Conservation (phyloP, 2,113 vertebrate genomes). For the Hippocampus zosterae region DNA sequence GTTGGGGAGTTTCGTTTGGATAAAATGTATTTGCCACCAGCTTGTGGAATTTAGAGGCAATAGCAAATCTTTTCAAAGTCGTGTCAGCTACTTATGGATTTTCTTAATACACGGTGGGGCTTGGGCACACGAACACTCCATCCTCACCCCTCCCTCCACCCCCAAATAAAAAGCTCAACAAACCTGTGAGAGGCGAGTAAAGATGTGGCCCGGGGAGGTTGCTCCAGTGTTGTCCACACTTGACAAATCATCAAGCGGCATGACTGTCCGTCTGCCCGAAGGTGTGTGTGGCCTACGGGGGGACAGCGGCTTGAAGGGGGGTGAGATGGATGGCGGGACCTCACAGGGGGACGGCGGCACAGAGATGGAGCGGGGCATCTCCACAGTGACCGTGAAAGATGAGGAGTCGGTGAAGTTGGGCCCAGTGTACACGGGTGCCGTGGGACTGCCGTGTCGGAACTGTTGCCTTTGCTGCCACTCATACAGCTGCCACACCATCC, state of each 20-base stretch:
- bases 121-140: no score
- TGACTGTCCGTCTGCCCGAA: constrained; percentile 86
- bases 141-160: no score
- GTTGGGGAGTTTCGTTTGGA: neutral
- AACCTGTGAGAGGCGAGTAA: constrained; percentile 82
- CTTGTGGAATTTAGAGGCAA: neutral
- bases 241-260: constrained; percentile 78
- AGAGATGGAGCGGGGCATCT: constrained; percentile 91
- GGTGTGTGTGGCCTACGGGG: constrained; percentile 88
- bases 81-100: no score
- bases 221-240: constrained; percentile 75
- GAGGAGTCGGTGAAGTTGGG: constrained; percentile 81
- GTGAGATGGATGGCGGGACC: constrained; percentile 80
- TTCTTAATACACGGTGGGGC: no score
- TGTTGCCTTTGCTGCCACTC: constrained; percentile 98
- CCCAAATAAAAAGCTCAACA: neutral
- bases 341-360: constrained; percentile 93
- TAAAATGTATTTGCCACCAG: neutral
- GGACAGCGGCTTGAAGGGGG: constrained; percentile 73
- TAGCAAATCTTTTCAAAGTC: neutral
- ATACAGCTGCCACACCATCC: constrained; percentile 96
- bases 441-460: constrained; percentile 94
- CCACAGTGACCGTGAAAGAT: constrained; percentile 83
- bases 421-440: constrained; percentile 78
- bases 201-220: constrained; percentile 80